These are phyloP conservation scores for Rhinatrema bivittatum DNA, from an alignment of 2,797 vertebrate species.

Conservation along the genomic window DNA sequence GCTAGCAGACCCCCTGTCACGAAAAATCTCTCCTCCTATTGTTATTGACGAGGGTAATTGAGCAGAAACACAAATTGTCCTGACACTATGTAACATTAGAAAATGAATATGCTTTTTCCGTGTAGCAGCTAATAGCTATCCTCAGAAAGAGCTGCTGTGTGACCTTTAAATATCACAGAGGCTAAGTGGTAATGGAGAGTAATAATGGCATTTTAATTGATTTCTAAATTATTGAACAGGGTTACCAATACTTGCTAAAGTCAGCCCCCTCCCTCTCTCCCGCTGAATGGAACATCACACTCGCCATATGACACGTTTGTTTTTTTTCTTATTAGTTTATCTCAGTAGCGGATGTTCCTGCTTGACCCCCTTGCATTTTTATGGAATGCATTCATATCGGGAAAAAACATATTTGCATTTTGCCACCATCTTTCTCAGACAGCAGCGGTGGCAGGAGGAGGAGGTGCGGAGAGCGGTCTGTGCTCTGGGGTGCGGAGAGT, in stretches of 20 bases:
- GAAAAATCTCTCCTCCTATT: conserved; percentile 14
- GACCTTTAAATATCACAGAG: conserved; percentile 62
- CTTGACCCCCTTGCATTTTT: too few relatives aligned
- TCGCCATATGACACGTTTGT: too few relatives aligned
- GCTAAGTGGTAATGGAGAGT: conserved; percentile 50
- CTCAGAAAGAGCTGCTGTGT: conserved; percentile 38
- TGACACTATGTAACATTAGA: conserved; percentile 26
- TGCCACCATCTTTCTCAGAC: too few relatives aligned
- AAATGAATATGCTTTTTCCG: conserved; percentile 38
- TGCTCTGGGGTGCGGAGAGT: too few relatives aligned
- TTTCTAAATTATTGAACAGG: conserved; percentile 61
- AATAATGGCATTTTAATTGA: conserved; percentile 66
- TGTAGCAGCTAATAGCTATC: conserved; percentile 47
- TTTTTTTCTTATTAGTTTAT: too few relatives aligned
- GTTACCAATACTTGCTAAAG: conserved; percentile 30
- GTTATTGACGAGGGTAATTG: conserved; percentile 19
- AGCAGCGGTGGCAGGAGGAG: too few relatives aligned
- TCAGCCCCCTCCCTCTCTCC: conserved; percentile 8
- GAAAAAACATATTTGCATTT: too few relatives aligned
- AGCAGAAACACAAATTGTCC: conserved; percentile 30
- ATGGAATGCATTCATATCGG: too few relatives aligned
- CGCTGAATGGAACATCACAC: too few relatives aligned
- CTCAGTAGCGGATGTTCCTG: too few relatives aligned
- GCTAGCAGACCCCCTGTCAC: conserved; percentile 3
- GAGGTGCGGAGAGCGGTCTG: too few relatives aligned